A percentile compares a stretch with the other conserved stretches of the same genome.
These are phyloP conservation scores for Cyanoramphus novaezelandiae DNA, from an alignment of 2,113 vertebrate genomes.

Conservation along the genomic window DNA sequence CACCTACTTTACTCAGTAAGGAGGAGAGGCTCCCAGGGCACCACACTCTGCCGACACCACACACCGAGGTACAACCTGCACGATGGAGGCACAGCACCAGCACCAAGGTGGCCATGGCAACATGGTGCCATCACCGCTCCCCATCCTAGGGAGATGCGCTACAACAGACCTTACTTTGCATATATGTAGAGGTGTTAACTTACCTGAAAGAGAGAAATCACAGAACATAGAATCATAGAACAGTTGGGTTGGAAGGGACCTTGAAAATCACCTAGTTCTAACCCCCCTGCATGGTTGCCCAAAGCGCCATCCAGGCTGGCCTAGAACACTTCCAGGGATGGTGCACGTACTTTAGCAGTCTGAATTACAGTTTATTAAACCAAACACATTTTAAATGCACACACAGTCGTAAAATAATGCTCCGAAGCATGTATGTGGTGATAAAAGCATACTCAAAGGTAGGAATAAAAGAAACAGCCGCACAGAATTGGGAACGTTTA, in stretches of 20 bases:
- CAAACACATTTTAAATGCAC: background rate
- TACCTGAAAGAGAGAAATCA: background rate
- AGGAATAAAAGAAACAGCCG: background rate
- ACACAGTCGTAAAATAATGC: background rate
- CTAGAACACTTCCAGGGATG: background rate
- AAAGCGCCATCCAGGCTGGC: background rate
- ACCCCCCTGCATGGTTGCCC: background rate
- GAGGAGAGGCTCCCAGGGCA: accelerated
- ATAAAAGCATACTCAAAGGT: background rate
- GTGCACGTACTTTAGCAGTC: background rate
- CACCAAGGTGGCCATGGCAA: accelerated
- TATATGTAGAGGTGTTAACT: background rate
- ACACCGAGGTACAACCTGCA: background rate
- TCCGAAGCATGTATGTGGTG: background rate
- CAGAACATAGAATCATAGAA: background rate
- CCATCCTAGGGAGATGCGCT: accelerated
- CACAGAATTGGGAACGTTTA: background rate
- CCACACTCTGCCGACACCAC: accelerated
- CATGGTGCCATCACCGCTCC: accelerated
- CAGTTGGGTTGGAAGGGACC: background rate
- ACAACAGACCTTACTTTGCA: too few species aligned
- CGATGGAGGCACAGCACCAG: background rate
- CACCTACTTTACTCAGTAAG: accelerated
- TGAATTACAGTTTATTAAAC: background rate
- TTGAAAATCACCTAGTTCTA: background rate